phyloP scores from a whole-genome alignment of 2,113 vertebrate species.

The Hippocampus zosterae region DNA sequence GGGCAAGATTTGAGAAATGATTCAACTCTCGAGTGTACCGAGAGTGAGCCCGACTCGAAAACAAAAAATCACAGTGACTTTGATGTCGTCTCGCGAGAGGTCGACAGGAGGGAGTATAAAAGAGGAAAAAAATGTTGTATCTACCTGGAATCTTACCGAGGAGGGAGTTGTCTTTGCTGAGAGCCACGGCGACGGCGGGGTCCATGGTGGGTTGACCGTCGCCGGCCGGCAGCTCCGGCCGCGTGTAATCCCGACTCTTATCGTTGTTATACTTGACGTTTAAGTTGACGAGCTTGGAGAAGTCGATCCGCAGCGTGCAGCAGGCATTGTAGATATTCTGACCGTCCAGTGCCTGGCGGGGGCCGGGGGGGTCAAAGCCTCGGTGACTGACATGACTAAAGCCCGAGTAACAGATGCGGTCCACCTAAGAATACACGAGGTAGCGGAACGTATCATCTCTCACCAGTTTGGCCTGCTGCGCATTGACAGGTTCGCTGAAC shows the following conservation, averaged over 20 bases:
- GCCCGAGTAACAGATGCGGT: too few relatives aligned
- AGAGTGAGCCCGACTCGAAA: not conserved
- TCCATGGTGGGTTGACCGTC: conserved; percentile 91
- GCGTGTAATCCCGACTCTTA: conserved; percentile 96
- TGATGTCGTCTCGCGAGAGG: not conserved
- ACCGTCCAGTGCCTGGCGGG: conserved; percentile 85
- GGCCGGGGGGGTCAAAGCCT: too few relatives aligned
- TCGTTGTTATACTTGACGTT: conserved; percentile 99
- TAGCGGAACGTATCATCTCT: conserved; percentile 7
- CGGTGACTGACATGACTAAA: not conserved
- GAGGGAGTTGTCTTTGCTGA: conserved; percentile 93
- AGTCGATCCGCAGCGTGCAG: conserved; percentile 96
- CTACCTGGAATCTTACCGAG: conserved; percentile 86
- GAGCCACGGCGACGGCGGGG: conserved; percentile 83
- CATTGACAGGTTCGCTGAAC: conserved; percentile 88
- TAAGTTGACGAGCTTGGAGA: conserved; percentile 96
- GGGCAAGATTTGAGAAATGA: conserved; percentile 38
- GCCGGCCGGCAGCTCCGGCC: conserved; percentile 93
- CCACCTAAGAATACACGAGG: not conserved
- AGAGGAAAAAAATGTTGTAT: conserved; percentile 51
- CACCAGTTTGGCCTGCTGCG: conserved; percentile 96
- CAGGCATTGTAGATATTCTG: conserved; percentile 99
- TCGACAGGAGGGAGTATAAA: conserved; percentile 20
- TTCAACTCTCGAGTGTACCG: too few relatives aligned
- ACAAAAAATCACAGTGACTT: too few relatives aligned